Evolutionary conservation across 2,797 vertebrate species (phyloP), one percentile per base, ranked within the genome.

Genomic region (Atherinosoma microstoma): DNA sequence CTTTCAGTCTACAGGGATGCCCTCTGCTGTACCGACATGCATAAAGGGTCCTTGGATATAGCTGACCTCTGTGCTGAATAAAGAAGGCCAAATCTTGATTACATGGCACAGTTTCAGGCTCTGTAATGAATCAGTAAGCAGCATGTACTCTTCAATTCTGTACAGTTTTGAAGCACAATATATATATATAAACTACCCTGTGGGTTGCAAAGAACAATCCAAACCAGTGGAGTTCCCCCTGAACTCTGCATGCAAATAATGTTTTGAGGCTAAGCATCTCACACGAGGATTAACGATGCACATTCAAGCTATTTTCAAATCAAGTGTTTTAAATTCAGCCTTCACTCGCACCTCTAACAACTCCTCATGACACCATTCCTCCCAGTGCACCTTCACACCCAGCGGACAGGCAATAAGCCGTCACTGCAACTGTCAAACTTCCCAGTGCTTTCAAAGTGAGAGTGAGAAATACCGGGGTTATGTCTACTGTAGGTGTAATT

Each of bases 41-140:
- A 83, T 58, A 64, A 79, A 70, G 40, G 61, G 78, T 80, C 87
- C 87, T 90, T 91, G 85, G 82, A 85, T 75, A 75, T 63, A 65
- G 71, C 80, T 88, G 87, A 91, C 87, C 91, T 88, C 82, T 85
- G 78, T 18, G 67, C 74, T 75, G 67, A 67, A 64, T 60, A 70
- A 88, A 89, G 68, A 83, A 88, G 81, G 79, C 82, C 75, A 57
- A 75, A 75, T 83, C 79, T 76, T 88, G 81, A 91, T 88, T 85
- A 89, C 79, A 82, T 75, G 79, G 89, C 80, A 85, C 81, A 76
- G 86, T 89, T 88, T 88, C 88, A 89, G 84, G 77, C 79, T 78
- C 60, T 79, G 70, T 38, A 59, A 69, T 79, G 74, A 90, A 87
- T 84, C 77, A 73, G 80, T 81, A 83, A 82, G 73, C 75, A 71